Base-by-base conservation (phyloP, 2,113 vertebrate genomes). In the Equus quagga region DNA sequence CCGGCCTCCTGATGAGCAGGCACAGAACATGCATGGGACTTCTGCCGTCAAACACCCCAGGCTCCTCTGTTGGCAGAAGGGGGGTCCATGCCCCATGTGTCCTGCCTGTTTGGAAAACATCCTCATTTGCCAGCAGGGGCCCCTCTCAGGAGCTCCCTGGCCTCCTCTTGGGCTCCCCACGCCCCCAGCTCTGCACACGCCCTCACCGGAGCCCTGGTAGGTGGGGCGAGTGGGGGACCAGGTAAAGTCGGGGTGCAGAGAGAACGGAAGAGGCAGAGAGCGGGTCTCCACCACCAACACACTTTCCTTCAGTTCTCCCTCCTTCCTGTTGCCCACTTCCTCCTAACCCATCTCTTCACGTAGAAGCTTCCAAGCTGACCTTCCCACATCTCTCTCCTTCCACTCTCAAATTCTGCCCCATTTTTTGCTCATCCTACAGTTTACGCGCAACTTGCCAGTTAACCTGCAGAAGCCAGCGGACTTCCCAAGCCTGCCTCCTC, bases 41-140 rank as follows among this genome's bases (percentile, higher is more conserved):
- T 28, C 9, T 70, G 23, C 54, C 26, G 28, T 36, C 41, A 36
- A 19, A 78, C 44, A 33, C 28, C 11, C 26, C 44, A 6, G 28
- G 8, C 31, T 46, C 14, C 17, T 96, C 62, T 36, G 46, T 36
- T 60, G 49, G 8, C 60, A 83, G 6, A 44, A 62, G 44, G 31
- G 73, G 31, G 24, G 46, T 21, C 14, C 60, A 13, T 1, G 8
- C 41, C 72, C 62, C 2, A 0, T 0, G 13, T 0, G 8, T 26
- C 8, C 70, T 75, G 4, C 11, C 14, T 28, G 5, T 65, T 18
- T n/a, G 72, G 60, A 65, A 60, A 83, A 54, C 2, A 60, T 28
- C 75, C 65, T 78, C 36, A 24, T 73, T 17, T 60, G 60, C 67
- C 67, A 36, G 8, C 36, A 83, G 80, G 5, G 8, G 26, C 2